These are phyloP conservation scores for Desmodus rotundus DNA, from an alignment of 2,113 vertebrate species.

Conservation along the genomic window DNA sequence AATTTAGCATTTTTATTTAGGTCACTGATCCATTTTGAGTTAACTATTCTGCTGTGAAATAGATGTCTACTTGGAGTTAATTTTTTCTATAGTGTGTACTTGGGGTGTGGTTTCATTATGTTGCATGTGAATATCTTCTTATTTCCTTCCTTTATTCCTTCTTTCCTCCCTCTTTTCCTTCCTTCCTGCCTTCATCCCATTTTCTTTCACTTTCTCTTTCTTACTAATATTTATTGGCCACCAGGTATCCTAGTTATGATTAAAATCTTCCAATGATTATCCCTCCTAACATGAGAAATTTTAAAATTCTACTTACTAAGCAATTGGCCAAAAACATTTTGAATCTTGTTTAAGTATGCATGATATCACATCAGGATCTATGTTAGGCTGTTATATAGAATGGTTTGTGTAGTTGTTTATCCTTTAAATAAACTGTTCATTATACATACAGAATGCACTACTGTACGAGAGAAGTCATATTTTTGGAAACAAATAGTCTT, in stretches of 20 bases:
- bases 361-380: not conserved
- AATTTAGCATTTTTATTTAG: not conserved
- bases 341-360: not conserved
- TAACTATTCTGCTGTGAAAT: not conserved
- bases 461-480: not conserved
- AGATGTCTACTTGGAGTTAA: not conserved
- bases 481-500: not conserved
- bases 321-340: not conserved
- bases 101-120: not conserved
- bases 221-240: not conserved
- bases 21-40: not conserved
- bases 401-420: not conserved
- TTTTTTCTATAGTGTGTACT: not conserved
- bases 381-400: not conserved
- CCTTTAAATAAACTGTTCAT: not conserved
- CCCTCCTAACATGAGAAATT: not conserved
- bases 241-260: not conserved
- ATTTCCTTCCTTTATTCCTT: too few species aligned
- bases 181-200: not conserved
- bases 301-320: not conserved
- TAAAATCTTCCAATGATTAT: not conserved
- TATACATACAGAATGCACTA: not conserved
- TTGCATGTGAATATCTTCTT: not conserved
- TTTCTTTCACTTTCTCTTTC: not conserved
- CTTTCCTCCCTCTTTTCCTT: too few species aligned